These are phyloP conservation scores for Geococcyx californianus DNA, from an alignment of 2,113 vertebrate genomes.

Conservation along the genomic window DNA sequence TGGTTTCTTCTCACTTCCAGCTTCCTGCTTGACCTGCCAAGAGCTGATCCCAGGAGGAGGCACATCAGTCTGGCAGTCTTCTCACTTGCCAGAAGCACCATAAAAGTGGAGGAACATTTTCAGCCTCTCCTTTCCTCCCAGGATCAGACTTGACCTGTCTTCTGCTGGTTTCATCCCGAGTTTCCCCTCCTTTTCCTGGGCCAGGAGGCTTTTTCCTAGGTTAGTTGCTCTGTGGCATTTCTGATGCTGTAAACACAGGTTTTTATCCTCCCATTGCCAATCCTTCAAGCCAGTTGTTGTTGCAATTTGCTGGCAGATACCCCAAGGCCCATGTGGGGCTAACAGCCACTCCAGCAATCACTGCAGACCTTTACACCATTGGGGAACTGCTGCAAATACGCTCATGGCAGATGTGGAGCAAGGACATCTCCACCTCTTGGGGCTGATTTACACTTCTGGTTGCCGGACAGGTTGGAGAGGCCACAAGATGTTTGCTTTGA, in stretches of 20 bases:
- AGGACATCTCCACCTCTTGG: background rate
- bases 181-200: background rate
- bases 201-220: background rate
- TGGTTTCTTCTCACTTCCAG: background rate
- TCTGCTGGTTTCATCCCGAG: background rate
- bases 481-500: background rate
- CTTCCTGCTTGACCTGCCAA: background rate
- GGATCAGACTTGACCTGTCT: background rate
- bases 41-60: background rate
- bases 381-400: fast-evolving
- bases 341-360: background rate
- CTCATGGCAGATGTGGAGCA: background rate
- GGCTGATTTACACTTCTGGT: background rate
- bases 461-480: background rate
- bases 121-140: background rate
- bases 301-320: background rate
- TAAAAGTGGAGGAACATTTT: background rate
- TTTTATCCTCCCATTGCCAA: background rate
- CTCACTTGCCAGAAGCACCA: background rate
- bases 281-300: background rate
- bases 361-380: fast-evolving
- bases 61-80: background rate
- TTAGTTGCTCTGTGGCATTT: fast-evolving
- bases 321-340: background rate
- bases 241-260: background rate